Conservation (phyloP, 2,113 vertebrate species). For the Aplodontia rufa region DNA sequence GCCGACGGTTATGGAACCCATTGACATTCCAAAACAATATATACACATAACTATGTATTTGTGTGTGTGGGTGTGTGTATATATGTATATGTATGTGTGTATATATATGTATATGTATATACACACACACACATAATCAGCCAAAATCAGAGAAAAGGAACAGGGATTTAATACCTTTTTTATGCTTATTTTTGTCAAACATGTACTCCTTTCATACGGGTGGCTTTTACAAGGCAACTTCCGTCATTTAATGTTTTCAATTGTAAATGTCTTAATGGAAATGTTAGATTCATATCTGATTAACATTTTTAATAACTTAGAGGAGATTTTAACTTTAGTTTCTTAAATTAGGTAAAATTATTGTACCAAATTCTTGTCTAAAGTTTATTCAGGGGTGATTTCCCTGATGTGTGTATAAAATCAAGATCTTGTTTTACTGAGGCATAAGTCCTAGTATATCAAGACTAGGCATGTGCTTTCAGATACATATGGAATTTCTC, state of each 20-base stretch:
- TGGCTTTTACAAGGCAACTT: constrained; percentile 90
- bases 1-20: constrained; percentile 92
- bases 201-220: constrained; percentile 90
- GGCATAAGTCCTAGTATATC: constrained; percentile 51
- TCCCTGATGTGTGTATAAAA: constrained; percentile 79
- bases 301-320: constrained; percentile 84
- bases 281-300: constrained; percentile 86
- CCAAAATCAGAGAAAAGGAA: constrained; percentile 91
- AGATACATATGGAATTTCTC: constrained; percentile 56
- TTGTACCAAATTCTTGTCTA: constrained; percentile 76
- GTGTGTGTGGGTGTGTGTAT: constrained; percentile 78
- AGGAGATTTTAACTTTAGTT: constrained; percentile 81
- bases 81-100: constrained; percentile 74
- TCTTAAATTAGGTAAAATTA: constrained; percentile 78
- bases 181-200: constrained; percentile 90
- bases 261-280: constrained; percentile 85
- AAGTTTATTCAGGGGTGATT: constrained; percentile 74
- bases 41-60: constrained; percentile 84
- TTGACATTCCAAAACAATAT: constrained; percentile 97
- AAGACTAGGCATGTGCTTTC: constrained; percentile 63
- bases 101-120: constrained; percentile 69
- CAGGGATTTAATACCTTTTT: constrained; percentile 92
- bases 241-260: constrained; percentile 85
- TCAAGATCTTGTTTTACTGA: constrained; percentile 75
- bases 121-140: constrained; percentile 85